Evolutionary conservation across 2,888 invertebrate species (phyloP).

Genomic region (Ypsolopha scabrella): DNA sequence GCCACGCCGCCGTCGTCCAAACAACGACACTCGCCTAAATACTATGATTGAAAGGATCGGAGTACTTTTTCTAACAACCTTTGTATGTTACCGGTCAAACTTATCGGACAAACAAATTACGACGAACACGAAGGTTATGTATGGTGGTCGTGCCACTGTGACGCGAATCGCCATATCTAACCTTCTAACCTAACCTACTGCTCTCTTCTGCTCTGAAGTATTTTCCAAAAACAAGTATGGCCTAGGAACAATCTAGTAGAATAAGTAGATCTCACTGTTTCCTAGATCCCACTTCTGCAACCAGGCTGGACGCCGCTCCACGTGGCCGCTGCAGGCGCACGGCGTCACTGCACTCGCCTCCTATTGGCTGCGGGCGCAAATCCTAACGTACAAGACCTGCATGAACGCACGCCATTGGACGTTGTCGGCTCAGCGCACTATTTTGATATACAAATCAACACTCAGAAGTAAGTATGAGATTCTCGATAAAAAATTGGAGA

Average conservation of each 20-base stretch:
- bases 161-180: too few relatives aligned
- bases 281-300: conserved; percentile 51
- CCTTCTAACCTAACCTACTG: too few relatives aligned
- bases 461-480: conserved; percentile 11
- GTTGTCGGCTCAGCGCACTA: conserved; percentile 54
- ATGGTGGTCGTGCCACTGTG: too few relatives aligned
- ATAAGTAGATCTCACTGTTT: neutral
- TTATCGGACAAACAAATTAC: too few relatives aligned
- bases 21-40: too few relatives aligned
- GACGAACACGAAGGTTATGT: too few relatives aligned
- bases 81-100: too few relatives aligned
- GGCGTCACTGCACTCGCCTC: conserved; percentile 54
- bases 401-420: conserved; percentile 59
- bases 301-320: conserved; percentile 73
- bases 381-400: conserved; percentile 43
- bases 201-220: neutral
- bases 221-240: too few relatives aligned
- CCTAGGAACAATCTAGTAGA: neutral
- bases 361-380: conserved; percentile 64
- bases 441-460: conserved; percentile 26
- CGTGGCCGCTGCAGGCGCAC: conserved; percentile 64
- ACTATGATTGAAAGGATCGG: too few relatives aligned
- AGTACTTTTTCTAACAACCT: too few relatives aligned
- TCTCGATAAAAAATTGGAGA: neutral
- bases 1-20: too few relatives aligned